phyloP scores from a whole-genome alignment of 2,888 invertebrate species.

The Drepanosiphum platanoidis region DNA sequence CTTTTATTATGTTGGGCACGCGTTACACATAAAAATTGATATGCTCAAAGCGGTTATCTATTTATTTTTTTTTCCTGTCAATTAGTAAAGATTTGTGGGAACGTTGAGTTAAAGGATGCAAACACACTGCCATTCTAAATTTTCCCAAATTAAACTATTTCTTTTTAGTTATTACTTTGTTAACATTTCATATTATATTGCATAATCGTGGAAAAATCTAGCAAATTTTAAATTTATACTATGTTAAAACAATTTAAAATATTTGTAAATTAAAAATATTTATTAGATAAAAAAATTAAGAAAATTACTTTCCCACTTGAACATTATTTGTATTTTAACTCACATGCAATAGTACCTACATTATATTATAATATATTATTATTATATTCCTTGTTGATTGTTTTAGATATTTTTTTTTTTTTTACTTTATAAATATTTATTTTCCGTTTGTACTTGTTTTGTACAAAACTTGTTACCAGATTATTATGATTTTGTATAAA shows the following conservation, averaged over 20 bases:
- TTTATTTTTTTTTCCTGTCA: slow-evolving; percentile 58
- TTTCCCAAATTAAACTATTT: slow-evolving; percentile 49
- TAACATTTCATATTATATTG: slow-evolving; percentile 55
- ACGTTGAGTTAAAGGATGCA: slow-evolving; percentile 54
- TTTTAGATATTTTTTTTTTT: slow-evolving; percentile 60
- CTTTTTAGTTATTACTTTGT: slow-evolving; percentile 52
- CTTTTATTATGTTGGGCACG: slow-evolving; percentile 49
- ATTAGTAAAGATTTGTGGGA: slow-evolving; percentile 54
- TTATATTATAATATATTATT: slow-evolving; percentile 43
- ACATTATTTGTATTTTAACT: slow-evolving; percentile 56
- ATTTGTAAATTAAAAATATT: slow-evolving; percentile 60
- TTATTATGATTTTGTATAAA: slow-evolving; percentile 62
- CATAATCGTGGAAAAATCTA: slow-evolving; percentile 58
- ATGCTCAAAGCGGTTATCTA: slow-evolving; percentile 56
- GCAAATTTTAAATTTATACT: slow-evolving; percentile 59
- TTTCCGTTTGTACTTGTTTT: slow-evolving; percentile 62
- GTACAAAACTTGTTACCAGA: slow-evolving; percentile 62
- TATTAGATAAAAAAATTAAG: slow-evolving; percentile 55
- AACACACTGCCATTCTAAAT: slow-evolving; percentile 61
- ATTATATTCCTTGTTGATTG: slow-evolving; percentile 61
- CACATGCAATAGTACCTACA: slow-evolving; percentile 56
- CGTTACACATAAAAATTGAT: slow-evolving; percentile 50
- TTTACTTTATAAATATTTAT: slow-evolving; percentile 61
- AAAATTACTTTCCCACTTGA: slow-evolving; percentile 56
- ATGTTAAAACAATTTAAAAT: slow-evolving; percentile 54